Evolutionary conservation across 2,797 vertebrate species (phyloP).

Genomic region (Pangasius larnaudii): DNA sequence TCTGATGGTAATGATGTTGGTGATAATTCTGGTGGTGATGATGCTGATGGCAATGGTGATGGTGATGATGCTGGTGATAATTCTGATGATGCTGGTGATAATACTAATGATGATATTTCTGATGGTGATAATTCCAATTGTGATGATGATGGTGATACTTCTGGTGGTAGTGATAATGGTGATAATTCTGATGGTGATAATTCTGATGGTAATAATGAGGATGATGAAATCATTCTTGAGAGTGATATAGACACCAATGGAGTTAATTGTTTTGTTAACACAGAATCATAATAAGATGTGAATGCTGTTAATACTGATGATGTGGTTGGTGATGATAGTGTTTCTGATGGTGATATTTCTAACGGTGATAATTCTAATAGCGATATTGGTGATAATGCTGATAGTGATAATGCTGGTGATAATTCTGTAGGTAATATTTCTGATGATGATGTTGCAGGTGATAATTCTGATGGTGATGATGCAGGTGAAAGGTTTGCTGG

Average conservation of each 20-base stretch:
- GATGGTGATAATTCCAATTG: not conserved
- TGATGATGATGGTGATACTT: no score
- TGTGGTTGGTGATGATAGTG: slow-evolving; percentile 23
- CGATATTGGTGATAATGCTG: not conserved
- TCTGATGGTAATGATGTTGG: not conserved
- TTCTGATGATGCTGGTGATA: not conserved
- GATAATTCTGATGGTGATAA: not conserved
- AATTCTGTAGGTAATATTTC: no score
- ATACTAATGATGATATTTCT: not conserved
- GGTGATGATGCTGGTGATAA: not conserved
- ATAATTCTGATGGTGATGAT: not conserved
- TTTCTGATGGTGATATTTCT: not conserved
- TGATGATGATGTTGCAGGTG: not conserved
- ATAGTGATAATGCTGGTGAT: no score
- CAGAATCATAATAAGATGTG: no score
- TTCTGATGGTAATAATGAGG: not conserved
- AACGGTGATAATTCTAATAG: not conserved
- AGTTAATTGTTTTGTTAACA: no score
- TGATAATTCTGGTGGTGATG: no score
- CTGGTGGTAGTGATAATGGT: not conserved
- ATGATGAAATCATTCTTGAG: not conserved
- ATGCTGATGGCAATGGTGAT: not conserved
- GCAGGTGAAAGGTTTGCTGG: not conserved
- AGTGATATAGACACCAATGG: no score
- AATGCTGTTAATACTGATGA: no score